These are phyloP conservation scores for Cryptomyrus ogoouensis DNA, from an alignment of 2,113 vertebrate species.

Conservation along the genomic window DNA sequence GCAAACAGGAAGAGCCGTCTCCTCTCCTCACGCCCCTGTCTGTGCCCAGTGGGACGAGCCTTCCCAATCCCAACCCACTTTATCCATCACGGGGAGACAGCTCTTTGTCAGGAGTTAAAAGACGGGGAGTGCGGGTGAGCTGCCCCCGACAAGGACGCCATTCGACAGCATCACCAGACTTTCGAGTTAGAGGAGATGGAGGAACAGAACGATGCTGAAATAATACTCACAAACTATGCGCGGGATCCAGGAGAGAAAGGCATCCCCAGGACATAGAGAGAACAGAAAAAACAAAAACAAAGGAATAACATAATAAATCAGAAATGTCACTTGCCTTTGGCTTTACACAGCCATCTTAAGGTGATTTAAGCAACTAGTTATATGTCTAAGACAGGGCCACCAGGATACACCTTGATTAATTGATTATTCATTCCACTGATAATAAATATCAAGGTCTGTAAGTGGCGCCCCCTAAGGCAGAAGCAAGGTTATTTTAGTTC, in stretches of 20 bases:
- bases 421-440: conserved; percentile 24
- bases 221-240: conserved; percentile 69
- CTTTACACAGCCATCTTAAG: neutral
- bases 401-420: neutral
- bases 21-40: conserved; percentile 40
- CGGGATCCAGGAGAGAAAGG: conserved; percentile 30
- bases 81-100: conserved; percentile 35
- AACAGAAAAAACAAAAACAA: conserved; percentile 12
- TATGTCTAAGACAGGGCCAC: neutral
- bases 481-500: neutral
- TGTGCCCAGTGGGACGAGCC: conserved; percentile 39
- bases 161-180: neutral
- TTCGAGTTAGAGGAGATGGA: conserved; percentile 29
- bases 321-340: neutral
- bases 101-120: conserved; percentile 35
- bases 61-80: conserved; percentile 17
- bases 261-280: conserved; percentile 20
- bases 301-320: neutral
- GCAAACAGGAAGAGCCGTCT: conserved; percentile 58
- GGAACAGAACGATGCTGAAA: conserved; percentile 48
- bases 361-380: neutral
- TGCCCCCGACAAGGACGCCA: conserved; percentile 40
- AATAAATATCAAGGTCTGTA: conserved; percentile 18
- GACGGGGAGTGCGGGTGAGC: conserved; percentile 24
- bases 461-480: conserved; percentile 20